phyloP scores from a whole-genome alignment of 92 coral and sea anemone genomes.

The Bergia sp. region DNA sequence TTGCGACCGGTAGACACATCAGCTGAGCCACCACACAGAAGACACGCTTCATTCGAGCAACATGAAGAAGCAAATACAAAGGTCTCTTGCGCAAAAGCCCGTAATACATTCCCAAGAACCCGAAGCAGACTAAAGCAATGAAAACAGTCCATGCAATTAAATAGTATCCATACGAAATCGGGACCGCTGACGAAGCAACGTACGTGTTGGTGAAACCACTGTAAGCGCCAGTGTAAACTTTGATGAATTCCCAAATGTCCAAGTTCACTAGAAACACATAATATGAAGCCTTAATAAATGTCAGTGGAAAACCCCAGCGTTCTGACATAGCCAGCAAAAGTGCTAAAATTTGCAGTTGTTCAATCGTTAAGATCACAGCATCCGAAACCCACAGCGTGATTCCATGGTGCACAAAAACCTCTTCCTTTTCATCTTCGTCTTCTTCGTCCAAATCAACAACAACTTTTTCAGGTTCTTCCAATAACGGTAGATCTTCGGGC shows the following conservation, averaged over 20 bases:
- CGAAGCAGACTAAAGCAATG: constrained; percentile 64
- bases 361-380: constrained; percentile 86
- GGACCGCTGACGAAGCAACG: constrained; percentile 67
- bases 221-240: constrained; percentile 71
- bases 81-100: constrained; percentile 82
- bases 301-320: constrained; percentile 96
- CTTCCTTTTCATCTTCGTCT: constrained; percentile 79
- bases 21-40: constrained; percentile 84
- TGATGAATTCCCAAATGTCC: constrained; percentile 95
- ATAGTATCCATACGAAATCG: constrained; percentile 79
- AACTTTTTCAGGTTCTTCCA: constrained; percentile 79
- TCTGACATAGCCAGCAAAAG: constrained; percentile 86
- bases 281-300: constrained; percentile 74
- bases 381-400: constrained; percentile 98
- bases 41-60: constrained; percentile 93
- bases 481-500: constrained; percentile 79
- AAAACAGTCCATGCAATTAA: constrained; percentile 82
- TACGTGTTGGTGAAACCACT: constrained; percentile 75
- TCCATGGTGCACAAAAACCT: constrained; percentile 90
- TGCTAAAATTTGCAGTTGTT: constrained; percentile 97
- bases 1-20: constrained; percentile 83
- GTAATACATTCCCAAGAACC: constrained; percentile 70
- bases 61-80: constrained; percentile 82
- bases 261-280: constrained; percentile 79
- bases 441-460: constrained; percentile 86